phyloP scores from a whole-genome alignment of 2,797 vertebrate species.

The Denticeps clupeoides region DNA sequence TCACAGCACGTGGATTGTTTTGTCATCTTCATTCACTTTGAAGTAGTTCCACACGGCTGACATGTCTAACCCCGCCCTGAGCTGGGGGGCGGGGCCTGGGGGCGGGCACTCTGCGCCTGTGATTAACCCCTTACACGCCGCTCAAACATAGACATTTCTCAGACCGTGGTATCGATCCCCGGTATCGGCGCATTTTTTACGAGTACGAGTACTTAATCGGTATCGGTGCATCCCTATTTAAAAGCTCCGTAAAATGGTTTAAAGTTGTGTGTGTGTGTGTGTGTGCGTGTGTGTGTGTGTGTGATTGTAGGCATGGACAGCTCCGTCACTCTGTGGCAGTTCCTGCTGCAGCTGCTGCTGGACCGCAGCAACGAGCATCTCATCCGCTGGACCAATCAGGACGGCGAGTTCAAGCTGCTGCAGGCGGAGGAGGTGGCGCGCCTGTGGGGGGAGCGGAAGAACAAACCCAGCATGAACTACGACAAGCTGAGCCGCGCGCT shows the following conservation, averaged over 20 bases:
- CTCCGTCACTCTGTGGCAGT: slow-evolving; percentile 97
- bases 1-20: no score
- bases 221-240: not conserved
- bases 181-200: no score
- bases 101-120: no score
- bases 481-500: slow-evolving; percentile 95
- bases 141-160: no score
- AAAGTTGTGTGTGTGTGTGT: not conserved
- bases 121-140: no score
- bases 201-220: no score
- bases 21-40: no score
- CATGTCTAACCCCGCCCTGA: no score
- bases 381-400: slow-evolving; percentile 92
- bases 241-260: no score
- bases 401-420: slow-evolving; percentile 93
- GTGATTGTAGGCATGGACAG: slow-evolving; percentile 81
- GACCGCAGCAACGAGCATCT: slow-evolving; percentile 81
- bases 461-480: slow-evolving; percentile 98
- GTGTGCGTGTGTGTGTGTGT: slow-evolving; percentile 1
- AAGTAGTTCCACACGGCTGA: no score
- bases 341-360: slow-evolving; percentile 89
- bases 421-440: slow-evolving; percentile 95
- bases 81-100: no score
- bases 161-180: no score
- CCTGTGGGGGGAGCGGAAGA: slow-evolving; percentile 93